Evolutionary conservation across 2,888 invertebrate species (phyloP).

Genomic region (Lucinisca nassula): DNA sequence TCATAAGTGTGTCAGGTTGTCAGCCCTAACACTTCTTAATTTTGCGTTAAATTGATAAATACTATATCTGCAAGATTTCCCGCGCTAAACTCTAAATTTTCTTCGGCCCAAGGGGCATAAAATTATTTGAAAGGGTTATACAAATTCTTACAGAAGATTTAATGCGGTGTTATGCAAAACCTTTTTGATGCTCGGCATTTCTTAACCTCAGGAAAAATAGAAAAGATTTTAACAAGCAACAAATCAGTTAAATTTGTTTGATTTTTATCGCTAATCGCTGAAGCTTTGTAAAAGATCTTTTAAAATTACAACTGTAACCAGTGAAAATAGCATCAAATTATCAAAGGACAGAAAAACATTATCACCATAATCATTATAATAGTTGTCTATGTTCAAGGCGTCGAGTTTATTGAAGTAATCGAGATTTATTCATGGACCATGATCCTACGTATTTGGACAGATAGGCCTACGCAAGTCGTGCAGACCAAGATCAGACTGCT

Average conservation of each 20-base stretch:
- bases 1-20: no score
- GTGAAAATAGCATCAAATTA: constrained; percentile 13
- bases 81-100: neutral
- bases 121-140: neutral
- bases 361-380: neutral
- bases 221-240: neutral
- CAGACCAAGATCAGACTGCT: no score
- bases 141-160: neutral
- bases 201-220: neutral
- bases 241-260: constrained; percentile 17
- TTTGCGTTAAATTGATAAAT: no score
- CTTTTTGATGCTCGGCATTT: neutral
- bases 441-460: no score
- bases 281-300: constrained; percentile 7
- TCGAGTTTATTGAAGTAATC: no score
- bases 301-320: constrained; percentile 1
- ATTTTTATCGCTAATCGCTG: constrained; percentile 7
- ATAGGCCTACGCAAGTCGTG: no score
- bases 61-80: neutral
- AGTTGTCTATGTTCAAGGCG: no score
- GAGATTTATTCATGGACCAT: no score
- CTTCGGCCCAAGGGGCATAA: neutral
- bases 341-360: neutral
- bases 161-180: neutral
- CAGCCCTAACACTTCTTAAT: no score